These are phyloP conservation scores for Metacarcinus magister DNA, from an alignment of 2,888 invertebrate genomes.

Conservation along the genomic window DNA sequence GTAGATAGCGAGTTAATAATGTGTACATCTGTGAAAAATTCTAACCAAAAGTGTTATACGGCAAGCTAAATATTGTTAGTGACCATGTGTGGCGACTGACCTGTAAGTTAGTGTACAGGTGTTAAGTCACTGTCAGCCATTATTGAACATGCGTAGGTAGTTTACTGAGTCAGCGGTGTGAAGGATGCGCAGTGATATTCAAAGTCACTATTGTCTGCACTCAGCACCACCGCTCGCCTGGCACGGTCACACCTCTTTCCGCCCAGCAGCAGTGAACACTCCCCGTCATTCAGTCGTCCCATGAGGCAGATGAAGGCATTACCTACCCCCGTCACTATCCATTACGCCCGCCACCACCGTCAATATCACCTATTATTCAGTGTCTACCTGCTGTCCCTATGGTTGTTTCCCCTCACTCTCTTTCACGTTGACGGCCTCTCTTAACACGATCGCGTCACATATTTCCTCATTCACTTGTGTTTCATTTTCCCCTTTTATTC, in stretches of 20 bases:
- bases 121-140: not conserved
- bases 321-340: not conserved
- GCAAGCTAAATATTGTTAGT: not conserved
- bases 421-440: not conserved
- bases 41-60: not conserved
- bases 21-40: not conserved
- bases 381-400: slow-evolving; percentile 12
- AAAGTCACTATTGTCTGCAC: not conserved
- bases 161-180: not conserved
- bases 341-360: not conserved
- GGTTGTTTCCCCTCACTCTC: not conserved
- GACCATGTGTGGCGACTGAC: not conserved
- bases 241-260: not conserved
- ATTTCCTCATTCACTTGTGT: slow-evolving; percentile 14
- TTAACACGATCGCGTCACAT: not conserved
- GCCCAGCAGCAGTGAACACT: not conserved
- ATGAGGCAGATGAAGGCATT: not conserved
- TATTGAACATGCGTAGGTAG: not conserved
- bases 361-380: slow-evolving; percentile 9
- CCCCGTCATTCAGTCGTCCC: too few relatives aligned
- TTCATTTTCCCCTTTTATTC: not conserved
- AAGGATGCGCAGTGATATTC: not conserved
- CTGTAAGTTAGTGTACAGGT: not conserved
- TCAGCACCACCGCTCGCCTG: not conserved
- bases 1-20: not conserved